phyloP scores from a whole-genome alignment of 64 coral and sea anemone genomes.

The Trachythela sp. region DNA sequence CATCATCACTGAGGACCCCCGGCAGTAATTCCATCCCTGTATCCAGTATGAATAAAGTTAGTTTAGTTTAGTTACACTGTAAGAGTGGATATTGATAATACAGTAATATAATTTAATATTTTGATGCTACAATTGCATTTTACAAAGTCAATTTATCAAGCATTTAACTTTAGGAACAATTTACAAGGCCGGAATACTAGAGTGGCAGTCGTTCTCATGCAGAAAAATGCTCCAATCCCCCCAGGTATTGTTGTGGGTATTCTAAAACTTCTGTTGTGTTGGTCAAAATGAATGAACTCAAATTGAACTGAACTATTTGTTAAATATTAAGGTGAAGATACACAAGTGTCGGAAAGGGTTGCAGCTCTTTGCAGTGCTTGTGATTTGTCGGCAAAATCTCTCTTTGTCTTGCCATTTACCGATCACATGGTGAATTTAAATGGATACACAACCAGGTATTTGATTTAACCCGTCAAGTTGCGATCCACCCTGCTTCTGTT shows the following conservation, averaged over 20 bases:
- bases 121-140: neutral
- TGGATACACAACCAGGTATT: slow-evolving; percentile 91
- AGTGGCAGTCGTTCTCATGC: slow-evolving; percentile 93
- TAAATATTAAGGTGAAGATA: slow-evolving; percentile 71
- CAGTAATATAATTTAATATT: neutral
- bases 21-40: too few species aligned
- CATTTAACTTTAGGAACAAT: slow-evolving; percentile 35
- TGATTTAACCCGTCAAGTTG: neutral
- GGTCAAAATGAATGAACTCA: too few species aligned
- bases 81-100: neutral
- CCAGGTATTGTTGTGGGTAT: slow-evolving; percentile 52
- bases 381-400: slow-evolving; percentile 96
- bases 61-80: too few species aligned
- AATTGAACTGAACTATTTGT: too few species aligned
- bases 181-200: slow-evolving; percentile 89
- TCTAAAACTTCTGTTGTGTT: neutral
- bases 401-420: slow-evolving; percentile 90
- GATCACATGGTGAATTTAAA: slow-evolving; percentile 64
- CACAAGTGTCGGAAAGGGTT: slow-evolving; percentile 86
- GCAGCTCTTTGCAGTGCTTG: slow-evolving; percentile 90
- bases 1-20: too few species aligned
- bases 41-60: too few species aligned
- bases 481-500: too few species aligned
- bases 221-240: slow-evolving; percentile 95
- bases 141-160: neutral